Conservation (phyloP, 2,113 vertebrate species). For the Cheirogaleus medius region DNA sequence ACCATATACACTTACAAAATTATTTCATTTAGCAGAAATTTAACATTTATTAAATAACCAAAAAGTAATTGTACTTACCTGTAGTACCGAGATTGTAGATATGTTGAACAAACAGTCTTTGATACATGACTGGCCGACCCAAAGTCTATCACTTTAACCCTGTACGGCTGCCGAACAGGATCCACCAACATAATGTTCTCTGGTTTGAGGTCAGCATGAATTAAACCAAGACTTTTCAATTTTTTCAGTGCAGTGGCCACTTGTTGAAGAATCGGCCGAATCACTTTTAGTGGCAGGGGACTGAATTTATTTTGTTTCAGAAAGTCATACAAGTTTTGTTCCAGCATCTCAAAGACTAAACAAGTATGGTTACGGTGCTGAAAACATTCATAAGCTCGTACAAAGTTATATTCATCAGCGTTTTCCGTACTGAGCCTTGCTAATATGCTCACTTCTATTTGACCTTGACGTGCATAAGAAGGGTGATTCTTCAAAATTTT, state of each 20-base stretch:
- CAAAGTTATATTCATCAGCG: constrained; percentile 97
- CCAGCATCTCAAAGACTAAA: constrained; percentile 99
- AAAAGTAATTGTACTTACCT: constrained; percentile 87
- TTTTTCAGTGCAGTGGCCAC: constrained; percentile 99
- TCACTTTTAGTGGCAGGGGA: constrained; percentile 97
- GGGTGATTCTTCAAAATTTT: constrained; percentile 99
- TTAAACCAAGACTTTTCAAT: constrained; percentile 98
- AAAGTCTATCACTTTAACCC: constrained; percentile 99
- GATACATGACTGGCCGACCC: constrained; percentile 99
- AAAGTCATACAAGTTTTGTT: constrained; percentile 99
- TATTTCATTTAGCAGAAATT: constrained; percentile 31
- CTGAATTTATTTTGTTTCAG: constrained; percentile 99
- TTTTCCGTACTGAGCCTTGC: constrained; percentile 97
- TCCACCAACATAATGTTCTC: constrained; percentile 99
- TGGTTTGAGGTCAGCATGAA: constrained; percentile 99
- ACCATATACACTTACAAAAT: constrained; percentile 1
- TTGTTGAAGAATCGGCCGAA: constrained; percentile 98
- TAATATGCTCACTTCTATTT: constrained; percentile 98
- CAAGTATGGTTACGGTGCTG: constrained; percentile 98
- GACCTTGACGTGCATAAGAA: constrained; percentile 97
- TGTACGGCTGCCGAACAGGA: constrained; percentile 96
- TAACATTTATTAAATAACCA: not conserved
- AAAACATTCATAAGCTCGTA: constrained; percentile 98
- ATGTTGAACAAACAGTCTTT: constrained; percentile 99
- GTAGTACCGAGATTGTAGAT: constrained; percentile 99